Conservation (phyloP, 1,140 invertebrate genomes). For the Eulimnadia texana region DNA sequence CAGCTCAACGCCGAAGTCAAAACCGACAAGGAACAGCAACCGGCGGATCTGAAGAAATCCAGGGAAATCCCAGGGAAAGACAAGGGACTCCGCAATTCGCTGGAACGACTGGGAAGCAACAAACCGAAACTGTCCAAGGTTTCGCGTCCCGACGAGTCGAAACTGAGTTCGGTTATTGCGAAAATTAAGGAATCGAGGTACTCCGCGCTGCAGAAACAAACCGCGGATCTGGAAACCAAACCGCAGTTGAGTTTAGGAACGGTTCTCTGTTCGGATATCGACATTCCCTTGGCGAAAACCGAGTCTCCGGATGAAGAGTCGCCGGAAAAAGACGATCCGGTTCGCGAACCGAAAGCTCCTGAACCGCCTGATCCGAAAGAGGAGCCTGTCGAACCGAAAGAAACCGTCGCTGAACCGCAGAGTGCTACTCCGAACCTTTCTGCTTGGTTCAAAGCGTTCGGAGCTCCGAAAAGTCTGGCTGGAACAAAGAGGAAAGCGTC, state of each 20-base stretch:
- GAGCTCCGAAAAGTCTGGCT: conserved; percentile 47
- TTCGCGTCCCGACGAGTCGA: conserved; percentile 19
- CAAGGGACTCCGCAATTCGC: not conserved
- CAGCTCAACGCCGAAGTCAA: conserved; percentile 7
- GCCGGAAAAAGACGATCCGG: conserved; percentile 17
- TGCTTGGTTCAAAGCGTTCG: conserved; percentile 81
- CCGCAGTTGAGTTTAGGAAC: conserved; percentile 63
- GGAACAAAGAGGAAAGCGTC: conserved; percentile 25
- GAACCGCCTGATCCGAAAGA: conserved; percentile 19
- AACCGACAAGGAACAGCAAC: conserved; percentile 23
- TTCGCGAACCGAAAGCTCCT: conserved; percentile 26
- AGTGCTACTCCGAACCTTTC: conserved; percentile 52
- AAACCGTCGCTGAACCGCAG: conserved; percentile 21
- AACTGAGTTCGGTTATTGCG: conserved; percentile 31
- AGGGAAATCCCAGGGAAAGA: conserved; percentile 45
- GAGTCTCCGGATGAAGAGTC: conserved; percentile 14
- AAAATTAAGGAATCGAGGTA: conserved; percentile 37
- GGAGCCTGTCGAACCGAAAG: conserved; percentile 13
- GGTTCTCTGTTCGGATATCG: conserved; percentile 44
- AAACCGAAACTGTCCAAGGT: conserved; percentile 22
- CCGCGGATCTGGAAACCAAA: not conserved
- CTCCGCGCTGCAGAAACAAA: conserved; percentile 33
- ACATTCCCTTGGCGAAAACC: conserved; percentile 16
- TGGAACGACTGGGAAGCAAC: conserved; percentile 1
- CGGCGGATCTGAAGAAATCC: conserved; percentile 68